Evolutionary conservation across 2,888 invertebrate genomes (phyloP).

Genomic region (Hydrotaea diabolus): DNA sequence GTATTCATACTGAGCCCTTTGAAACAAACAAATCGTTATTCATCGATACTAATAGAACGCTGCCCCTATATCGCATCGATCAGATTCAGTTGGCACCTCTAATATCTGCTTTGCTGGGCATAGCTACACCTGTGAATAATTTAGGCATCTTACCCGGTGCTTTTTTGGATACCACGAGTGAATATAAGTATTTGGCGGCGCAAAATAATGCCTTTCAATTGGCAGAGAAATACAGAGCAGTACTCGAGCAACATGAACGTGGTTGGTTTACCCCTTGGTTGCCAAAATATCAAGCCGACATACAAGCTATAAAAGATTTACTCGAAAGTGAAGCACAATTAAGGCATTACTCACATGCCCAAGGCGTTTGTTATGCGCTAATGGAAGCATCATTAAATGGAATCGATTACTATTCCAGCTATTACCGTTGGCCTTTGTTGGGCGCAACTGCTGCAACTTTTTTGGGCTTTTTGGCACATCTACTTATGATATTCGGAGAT

Average conservation of each 20-base stretch:
- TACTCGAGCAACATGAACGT: slow-evolving; percentile 71
- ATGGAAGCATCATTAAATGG: slow-evolving; percentile 86
- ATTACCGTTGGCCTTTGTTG: slow-evolving; percentile 88
- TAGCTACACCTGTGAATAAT: slow-evolving; percentile 93
- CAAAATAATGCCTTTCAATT: slow-evolving; percentile 90
- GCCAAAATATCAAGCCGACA: slow-evolving; percentile 70
- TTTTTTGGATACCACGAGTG: slow-evolving; percentile 71
- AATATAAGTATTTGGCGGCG: slow-evolving; percentile 83
- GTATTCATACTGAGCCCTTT: slow-evolving; percentile 81
- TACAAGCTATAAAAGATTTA: slow-evolving; percentile 48
- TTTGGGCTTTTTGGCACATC: slow-evolving; percentile 86
- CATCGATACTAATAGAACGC: slow-evolving; percentile 60
- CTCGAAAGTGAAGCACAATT: slow-evolving; percentile 45
- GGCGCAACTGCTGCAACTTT: slow-evolving; percentile 85
- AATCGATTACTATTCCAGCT: slow-evolving; percentile 91
- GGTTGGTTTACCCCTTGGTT: slow-evolving; percentile 74
- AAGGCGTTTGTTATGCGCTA: slow-evolving; percentile 82
- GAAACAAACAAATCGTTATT: too few species aligned
- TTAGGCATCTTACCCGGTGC: slow-evolving; percentile 77
- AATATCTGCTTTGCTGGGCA: slow-evolving; percentile 91
- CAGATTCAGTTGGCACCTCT: slow-evolving; percentile 97
- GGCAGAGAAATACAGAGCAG: slow-evolving; percentile 83
- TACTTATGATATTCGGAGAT: slow-evolving; percentile 76
- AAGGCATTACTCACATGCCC: slow-evolving; percentile 70
- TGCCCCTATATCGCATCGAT: slow-evolving; percentile 85